phyloP scores from a whole-genome alignment of 2,797 vertebrate genomes.

The Sebastiscus tertius region DNA sequence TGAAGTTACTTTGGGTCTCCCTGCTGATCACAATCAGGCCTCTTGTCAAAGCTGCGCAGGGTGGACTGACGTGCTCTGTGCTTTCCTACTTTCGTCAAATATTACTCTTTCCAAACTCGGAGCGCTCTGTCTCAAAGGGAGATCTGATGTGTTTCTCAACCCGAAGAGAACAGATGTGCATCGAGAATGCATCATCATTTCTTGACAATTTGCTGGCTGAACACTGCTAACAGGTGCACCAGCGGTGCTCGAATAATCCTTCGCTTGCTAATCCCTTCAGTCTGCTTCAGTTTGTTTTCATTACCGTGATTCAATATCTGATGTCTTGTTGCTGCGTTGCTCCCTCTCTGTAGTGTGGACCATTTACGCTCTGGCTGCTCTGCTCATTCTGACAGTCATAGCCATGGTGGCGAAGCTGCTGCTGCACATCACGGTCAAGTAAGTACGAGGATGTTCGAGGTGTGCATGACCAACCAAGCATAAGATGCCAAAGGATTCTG shows the following conservation, averaged over 20 bases:
- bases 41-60: slow-evolving; percentile 22
- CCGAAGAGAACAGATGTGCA: slow-evolving; percentile 59
- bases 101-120: slow-evolving; percentile 24
- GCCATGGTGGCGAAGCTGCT: slow-evolving; percentile 93
- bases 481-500: background rate
- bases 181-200: slow-evolving; percentile 42
- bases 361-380: slow-evolving; percentile 92
- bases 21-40: slow-evolving; percentile 48
- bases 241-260: slow-evolving; percentile 19
- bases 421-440: slow-evolving; percentile 94
- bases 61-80: slow-evolving; percentile 10
- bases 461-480: background rate
- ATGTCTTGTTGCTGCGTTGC: slow-evolving; percentile 33
- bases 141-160: slow-evolving; percentile 28
- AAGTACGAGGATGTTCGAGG: slow-evolving; percentile 70
- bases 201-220: slow-evolving; percentile 53
- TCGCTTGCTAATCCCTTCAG: slow-evolving; percentile 38
- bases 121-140: slow-evolving; percentile 33
- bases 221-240: slow-evolving; percentile 51
- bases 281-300: slow-evolving; percentile 39
- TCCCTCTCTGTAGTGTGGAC: slow-evolving; percentile 89
- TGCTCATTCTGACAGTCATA: slow-evolving; percentile 92
- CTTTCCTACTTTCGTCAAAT: slow-evolving; percentile 30
- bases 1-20: slow-evolving; percentile 35
- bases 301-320: slow-evolving; percentile 6